Evolutionary conservation across 2,797 vertebrate genomes (phyloP), one percentile per base, ranked within the genome.

Genomic region (Ctenopoma multispine): DNA sequence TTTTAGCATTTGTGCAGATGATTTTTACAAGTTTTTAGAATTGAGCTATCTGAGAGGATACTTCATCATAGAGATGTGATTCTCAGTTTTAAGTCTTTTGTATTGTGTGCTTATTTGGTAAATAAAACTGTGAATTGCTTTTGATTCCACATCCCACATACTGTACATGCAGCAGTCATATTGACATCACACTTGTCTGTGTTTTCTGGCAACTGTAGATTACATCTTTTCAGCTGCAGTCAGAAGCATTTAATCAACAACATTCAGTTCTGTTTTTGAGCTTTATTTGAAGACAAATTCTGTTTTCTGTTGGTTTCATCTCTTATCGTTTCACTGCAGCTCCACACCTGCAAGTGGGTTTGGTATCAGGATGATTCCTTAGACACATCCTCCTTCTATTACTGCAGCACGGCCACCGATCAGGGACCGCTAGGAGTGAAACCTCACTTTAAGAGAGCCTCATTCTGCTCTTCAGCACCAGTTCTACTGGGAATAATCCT

Each of bases 401-500:
- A 46, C 46, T 63, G 79, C 72, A 79, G 77, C 63, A 14, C 67
- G 23, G 54, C 69, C 74, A 63, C n/a, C 21, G 46, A 69, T 64
- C 79, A 71, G 71, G 59, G 56, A 71, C 62, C 62, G 63, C 44
- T 76, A 23, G 80, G 71, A 85, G 83, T 72, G 63, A 82, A 71
- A 36, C 55, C 72, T 77, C 71, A 13, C 78, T 21, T 7, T 59
- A 56, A 55, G 15, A 66, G 71, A 77, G 70, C 79, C 66, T 87
- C 80, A 56, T 69, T 77, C 69, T 72, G 75, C 77, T 84, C 68
- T 63, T 72, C 81, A 57, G 58, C 72, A 40, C 51, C 63, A 21
- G 54, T 62, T 71, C 79, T 64, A 31, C 60, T 41, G 79, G 76
- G 80, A 82, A 69, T 73, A 56, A 76, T 69, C 46, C 59, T 53